Evolutionary conservation across 2,113 vertebrate species (phyloP), one percentile per base, ranked within the genome.

Genomic region (Chaetorhynchus papuensis): DNA sequence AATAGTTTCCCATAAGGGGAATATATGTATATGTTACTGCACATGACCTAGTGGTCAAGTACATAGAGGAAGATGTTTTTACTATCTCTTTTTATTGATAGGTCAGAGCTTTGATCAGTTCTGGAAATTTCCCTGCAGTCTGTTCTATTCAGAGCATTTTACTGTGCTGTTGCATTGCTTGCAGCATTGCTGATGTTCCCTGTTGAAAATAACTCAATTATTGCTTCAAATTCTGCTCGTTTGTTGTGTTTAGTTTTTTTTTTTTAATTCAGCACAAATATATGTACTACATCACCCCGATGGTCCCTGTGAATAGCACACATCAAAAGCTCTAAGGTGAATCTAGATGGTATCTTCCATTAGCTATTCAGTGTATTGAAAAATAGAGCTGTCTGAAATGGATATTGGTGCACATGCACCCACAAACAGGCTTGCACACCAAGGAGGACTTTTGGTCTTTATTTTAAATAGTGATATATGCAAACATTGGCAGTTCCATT

Each of bases 401-500:
- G 8, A 2, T 60, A 22, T 28, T n/a, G 72, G 57, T 44, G n/a
- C 16, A 37, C 7, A 4, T 47, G 44, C 17, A 37, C 21, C 10
- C 50, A 42, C n/a, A 31, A 83, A 56, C 39, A 60, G 19, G 13
- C 80, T 57, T 64, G 57, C 56, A 70, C 66, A 54, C 24, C 8
- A 45, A 57, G 19, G 11, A 77, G 41, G 41, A 90, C 39, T 92
- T 92, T 9, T 14, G 13, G 42, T 64, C 76, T 71, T 47, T 65
- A 68, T 76, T 92, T 92, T 93, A 82, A 82, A 33, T 47, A 95
- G 79, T 89, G 59, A 91, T 77, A 60, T 53, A 44, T 79, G 39
- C 53, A 94, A 90, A 83, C 28, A 45, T 44, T 76, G 74, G 63
- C 63, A 94, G 79, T 37, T 72, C 49, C 92, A 77, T 95, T 97